Evolutionary conservation across 2,113 vertebrate species (phyloP).

Genomic region (Mus spicilegus): DNA sequence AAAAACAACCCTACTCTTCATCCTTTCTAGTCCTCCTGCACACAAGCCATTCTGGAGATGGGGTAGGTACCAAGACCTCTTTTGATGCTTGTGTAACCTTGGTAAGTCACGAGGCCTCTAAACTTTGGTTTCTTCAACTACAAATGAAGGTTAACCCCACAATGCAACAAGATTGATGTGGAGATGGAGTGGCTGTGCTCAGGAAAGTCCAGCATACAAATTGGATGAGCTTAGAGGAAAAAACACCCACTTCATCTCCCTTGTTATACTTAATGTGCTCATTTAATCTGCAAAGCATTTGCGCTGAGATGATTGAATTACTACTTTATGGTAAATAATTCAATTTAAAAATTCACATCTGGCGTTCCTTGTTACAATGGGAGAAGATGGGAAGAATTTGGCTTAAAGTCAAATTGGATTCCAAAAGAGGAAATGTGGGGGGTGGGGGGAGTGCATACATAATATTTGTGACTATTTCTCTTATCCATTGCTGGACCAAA

Average conservation of each 20-base stretch:
- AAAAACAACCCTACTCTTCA: too few species aligned
- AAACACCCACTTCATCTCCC: slow-evolving; percentile 10
- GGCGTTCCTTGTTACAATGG: background rate
- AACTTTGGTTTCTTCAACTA: background rate
- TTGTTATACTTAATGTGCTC: slow-evolving; percentile 11
- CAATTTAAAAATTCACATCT: slow-evolving; percentile 32
- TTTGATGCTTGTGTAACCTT: background rate
- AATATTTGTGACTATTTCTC: background rate
- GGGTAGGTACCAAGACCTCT: background rate
- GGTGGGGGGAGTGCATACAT: background rate
- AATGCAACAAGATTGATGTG: background rate
- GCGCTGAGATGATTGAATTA: background rate
- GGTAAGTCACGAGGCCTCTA: background rate
- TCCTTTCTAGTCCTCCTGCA: background rate
- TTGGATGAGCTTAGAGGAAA: background rate
- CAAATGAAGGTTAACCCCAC: background rate
- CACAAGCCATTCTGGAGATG: background rate
- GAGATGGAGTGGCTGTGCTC: background rate
- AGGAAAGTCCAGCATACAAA: background rate
- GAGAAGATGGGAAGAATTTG: background rate
- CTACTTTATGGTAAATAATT: slow-evolving; percentile 19
- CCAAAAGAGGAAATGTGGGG: background rate
- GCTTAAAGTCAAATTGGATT: slow-evolving; percentile 4
- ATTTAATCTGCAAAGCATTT: slow-evolving; percentile 29
- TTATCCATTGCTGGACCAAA: background rate